A percentile compares a stretch with the other conserved stretches of the same genome.
phyloP scores from a whole-genome alignment of 92 coral and sea anemone species.

The Bergia puertoricense region DNA sequence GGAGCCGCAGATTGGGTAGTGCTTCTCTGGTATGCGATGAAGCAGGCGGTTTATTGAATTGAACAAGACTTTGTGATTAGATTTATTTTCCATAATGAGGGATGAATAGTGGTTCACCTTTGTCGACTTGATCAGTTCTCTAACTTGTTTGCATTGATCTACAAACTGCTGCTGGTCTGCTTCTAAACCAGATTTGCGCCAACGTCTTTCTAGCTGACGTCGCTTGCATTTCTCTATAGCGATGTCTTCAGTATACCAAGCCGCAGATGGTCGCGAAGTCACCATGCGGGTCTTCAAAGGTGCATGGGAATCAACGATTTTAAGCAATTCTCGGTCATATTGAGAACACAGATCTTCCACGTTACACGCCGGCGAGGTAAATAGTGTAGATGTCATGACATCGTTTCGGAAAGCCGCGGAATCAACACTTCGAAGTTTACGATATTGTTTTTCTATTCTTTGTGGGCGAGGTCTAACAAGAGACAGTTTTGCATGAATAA shows the following conservation, averaged over 20 bases:
- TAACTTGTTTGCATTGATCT: too few species aligned
- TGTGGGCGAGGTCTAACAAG: too few species aligned
- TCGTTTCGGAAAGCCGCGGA: background rate
- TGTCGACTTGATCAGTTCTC: too few species aligned
- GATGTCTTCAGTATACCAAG: constrained; percentile 40
- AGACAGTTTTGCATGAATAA: too few species aligned
- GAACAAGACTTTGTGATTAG: too few species aligned
- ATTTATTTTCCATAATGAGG: too few species aligned
- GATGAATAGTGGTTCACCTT: too few species aligned
- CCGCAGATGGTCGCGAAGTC: constrained; percentile 33
- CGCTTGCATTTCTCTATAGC: constrained; percentile 38
- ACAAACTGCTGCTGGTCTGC: too few species aligned
- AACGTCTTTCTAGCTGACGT: constrained; percentile 44
- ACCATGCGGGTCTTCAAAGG: constrained; percentile 36
- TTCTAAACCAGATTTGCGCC: constrained; percentile 31
- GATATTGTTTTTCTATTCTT: background rate
- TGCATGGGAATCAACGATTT: constrained; percentile 39
- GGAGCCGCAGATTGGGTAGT: too few species aligned
- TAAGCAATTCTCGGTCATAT: constrained; percentile 35
- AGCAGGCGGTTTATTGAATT: too few species aligned
- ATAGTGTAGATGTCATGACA: background rate
- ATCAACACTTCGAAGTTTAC: background rate
- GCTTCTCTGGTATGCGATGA: too few species aligned
- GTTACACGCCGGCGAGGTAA: background rate
- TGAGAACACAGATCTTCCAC: constrained; percentile 14